These are phyloP conservation scores for Mus minutoides DNA, from an alignment of 2,797 vertebrate species.

Conservation along the genomic window DNA sequence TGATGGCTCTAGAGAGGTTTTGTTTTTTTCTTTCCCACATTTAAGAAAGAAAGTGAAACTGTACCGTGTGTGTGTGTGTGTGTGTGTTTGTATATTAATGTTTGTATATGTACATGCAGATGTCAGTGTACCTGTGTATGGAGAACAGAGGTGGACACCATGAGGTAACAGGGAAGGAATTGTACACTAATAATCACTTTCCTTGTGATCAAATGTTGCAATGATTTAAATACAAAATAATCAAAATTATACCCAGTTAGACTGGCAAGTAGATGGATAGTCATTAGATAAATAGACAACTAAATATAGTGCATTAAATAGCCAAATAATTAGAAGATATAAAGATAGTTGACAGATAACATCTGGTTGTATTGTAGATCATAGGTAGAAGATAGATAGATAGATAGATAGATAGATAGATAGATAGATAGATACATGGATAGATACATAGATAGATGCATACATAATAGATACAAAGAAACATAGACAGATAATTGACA, in stretches of 20 bases:
- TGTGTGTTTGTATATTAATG: not conserved
- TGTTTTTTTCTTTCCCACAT: not conserved
- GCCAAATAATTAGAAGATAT: not conserved
- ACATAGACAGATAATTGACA: not conserved
- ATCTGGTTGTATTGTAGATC: not conserved
- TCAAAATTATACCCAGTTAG: not conserved
- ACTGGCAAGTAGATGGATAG: not conserved
- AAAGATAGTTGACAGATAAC: too few species aligned
- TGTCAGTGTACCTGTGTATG: not conserved
- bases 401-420: not conserved
- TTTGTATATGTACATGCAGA: not conserved
- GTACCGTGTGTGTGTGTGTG: not conserved
- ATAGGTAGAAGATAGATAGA: not conserved
- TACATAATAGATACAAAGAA: not conserved
- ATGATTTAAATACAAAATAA: not conserved
- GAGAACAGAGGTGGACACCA: not conserved
- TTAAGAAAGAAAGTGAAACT: not conserved
- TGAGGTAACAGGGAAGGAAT: not conserved
- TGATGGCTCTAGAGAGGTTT: not conserved
- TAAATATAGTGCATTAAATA: not conserved
- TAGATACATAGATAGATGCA: not conserved
- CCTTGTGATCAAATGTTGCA: not conserved
- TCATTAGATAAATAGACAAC: not conserved
- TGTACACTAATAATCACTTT: not conserved
- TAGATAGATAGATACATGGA: not conserved